Evolutionary conservation across 2,113 vertebrate species (phyloP).

Genomic region (Epinephelus moara): DNA sequence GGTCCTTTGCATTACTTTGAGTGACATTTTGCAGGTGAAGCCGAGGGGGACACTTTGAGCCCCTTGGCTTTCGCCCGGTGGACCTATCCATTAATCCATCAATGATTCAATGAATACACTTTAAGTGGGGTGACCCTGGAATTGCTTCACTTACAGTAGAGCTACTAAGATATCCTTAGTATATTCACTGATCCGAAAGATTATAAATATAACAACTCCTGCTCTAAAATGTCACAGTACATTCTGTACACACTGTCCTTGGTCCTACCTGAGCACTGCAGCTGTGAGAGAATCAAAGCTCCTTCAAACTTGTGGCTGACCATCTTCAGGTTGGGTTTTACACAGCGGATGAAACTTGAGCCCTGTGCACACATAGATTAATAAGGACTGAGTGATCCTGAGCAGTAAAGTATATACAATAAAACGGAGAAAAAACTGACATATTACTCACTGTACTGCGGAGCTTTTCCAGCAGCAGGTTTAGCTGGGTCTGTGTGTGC

Average conservation of each 20-base stretch:
- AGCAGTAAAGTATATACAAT: not conserved
- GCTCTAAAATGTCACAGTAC: too few species aligned
- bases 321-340: constrained; percentile 99
- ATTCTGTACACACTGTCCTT: not conserved
- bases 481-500: constrained; percentile 92
- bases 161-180: not conserved
- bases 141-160: not conserved
- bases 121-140: not conserved
- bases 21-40: too few species aligned
- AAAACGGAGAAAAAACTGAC: not conserved
- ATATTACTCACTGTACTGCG: constrained; percentile 94
- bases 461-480: constrained; percentile 96
- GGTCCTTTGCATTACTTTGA: too few species aligned
- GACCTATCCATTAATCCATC: too few species aligned
- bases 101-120: not conserved
- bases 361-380: constrained; percentile 84
- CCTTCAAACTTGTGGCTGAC: constrained; percentile 98
- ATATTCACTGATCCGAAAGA: not conserved
- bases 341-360: constrained; percentile 98
- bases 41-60: too few species aligned
- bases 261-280: constrained; percentile 95
- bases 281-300: constrained; percentile 96
- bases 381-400: not conserved
- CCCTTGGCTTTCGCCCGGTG: too few species aligned
- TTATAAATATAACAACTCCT: too few species aligned